phyloP scores from a whole-genome alignment of 2,797 vertebrate species.

The Gallinago stenura region DNA sequence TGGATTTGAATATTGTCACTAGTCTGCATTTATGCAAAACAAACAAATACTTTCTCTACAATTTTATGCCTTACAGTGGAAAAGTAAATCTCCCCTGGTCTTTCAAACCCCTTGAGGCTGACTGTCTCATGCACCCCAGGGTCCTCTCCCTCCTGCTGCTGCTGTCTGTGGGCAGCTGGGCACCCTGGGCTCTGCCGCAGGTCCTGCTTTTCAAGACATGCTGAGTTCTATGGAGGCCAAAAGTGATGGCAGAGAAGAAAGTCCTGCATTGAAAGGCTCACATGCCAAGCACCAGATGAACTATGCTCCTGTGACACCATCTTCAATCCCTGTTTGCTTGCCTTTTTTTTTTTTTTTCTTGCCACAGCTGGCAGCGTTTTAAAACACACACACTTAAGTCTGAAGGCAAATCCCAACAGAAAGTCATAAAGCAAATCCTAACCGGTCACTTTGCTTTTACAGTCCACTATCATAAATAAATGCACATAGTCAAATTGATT shows the following conservation, averaged over 20 bases:
- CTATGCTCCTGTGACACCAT: neutral
- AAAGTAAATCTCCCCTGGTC: neutral
- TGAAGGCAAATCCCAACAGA: neutral
- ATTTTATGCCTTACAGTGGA: neutral
- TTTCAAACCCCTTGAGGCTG: neutral
- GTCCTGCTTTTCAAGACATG: neutral
- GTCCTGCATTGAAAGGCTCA: neutral
- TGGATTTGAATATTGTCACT: neutral
- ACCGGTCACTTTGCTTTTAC: neutral
- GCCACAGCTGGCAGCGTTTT: neutral
- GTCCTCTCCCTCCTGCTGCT: neutral
- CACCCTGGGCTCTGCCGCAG: neutral
- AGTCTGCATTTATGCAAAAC: neutral
- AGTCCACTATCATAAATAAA: neutral
- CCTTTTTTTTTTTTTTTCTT: neutral
- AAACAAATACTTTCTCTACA: neutral
- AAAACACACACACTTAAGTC: neutral
- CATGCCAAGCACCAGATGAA: fast-evolving
- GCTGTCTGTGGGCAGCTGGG: fast-evolving
- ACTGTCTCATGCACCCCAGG: neutral
- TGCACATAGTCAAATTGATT: neutral
- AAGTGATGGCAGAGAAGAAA: neutral
- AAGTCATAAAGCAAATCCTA: neutral
- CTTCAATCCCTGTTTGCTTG: neutral
- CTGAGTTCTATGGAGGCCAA: neutral